phyloP scores from a whole-genome alignment of 2,888 invertebrate species.

The Latrodectus elegans region DNA sequence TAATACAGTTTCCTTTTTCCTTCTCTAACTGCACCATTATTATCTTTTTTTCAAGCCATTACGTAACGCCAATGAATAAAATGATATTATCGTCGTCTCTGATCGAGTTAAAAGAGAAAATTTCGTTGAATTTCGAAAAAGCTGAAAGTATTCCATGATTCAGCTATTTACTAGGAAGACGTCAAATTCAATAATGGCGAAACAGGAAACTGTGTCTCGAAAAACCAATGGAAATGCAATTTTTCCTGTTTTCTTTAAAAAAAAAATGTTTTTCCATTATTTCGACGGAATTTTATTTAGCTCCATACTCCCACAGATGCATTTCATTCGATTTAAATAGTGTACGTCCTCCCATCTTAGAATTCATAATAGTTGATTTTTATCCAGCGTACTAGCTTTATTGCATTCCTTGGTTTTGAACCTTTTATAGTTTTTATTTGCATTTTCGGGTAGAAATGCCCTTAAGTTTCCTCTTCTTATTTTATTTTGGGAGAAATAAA shows the following conservation, averaged over 20 bases:
- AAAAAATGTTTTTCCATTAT: not conserved
- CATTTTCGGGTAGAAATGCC: no score
- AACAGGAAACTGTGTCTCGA: not conserved
- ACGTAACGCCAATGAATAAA: slow-evolving; percentile 15
- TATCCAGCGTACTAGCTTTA: no score
- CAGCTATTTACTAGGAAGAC: not conserved
- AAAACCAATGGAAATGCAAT: not conserved
- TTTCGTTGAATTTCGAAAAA: not conserved
- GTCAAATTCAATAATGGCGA: slow-evolving; percentile 4
- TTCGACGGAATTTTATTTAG: not conserved
- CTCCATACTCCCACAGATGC: not conserved
- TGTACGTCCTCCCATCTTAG: not conserved
- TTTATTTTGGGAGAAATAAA: no score
- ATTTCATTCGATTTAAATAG: slow-evolving; percentile 1
- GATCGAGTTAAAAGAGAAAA: slow-evolving; percentile 3
- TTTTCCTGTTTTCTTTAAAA: not conserved
- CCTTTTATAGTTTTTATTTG: no score
- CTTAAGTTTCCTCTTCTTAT: no score
- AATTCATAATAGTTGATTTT: no score
- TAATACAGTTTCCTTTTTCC: not conserved
- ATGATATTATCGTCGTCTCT: not conserved
- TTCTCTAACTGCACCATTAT: not conserved
- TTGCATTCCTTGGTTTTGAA: no score
- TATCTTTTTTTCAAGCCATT: slow-evolving; percentile 4
- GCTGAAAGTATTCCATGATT: not conserved